Base-by-base conservation (phyloP, 2,888 invertebrate genomes). In the Cetonia aurata region DNA sequence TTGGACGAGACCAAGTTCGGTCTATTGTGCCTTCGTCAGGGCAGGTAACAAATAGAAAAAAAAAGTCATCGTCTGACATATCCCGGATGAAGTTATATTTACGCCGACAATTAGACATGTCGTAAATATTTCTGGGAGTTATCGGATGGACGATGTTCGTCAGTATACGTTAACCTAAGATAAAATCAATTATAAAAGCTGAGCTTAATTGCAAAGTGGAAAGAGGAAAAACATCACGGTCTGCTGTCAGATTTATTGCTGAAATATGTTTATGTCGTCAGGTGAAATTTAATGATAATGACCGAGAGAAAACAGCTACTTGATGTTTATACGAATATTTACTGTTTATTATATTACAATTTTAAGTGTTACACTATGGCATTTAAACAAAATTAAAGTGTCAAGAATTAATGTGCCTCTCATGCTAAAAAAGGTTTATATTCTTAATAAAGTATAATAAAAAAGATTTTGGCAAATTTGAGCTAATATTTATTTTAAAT, bases 71-170 rank as follows among this genome's bases (percentile, higher is more conserved):
- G 50, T 67, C 67, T 70, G 73, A 70, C 69, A 52, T 71, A 67
- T 67, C 71, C 65, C 59, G 70, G 72, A 74, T 75, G 72, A 74
- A 74, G 74, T 73, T 74, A 75, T 74, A 75, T 74, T 75, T 74
- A 73, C 74, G 72, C 70, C 72, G 59, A 71, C 73, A 72, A 74
- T 75, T 75, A 75, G 73, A 71, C 69, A 71, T 67, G 68, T 75
- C 75, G 74, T 75, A 75, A 75, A 75, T 73, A 73, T 73, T 69
- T 62, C 66, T 67, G 44, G 56, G 56, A 56, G 62, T 62, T 62
- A 62, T 62, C 62, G 50, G 37, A 15, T 33, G 37, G 31, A 50
- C 48, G 37, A 62, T 31, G 37, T n/a, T 15, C 50, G 48, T 50
- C 48, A 62, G 62, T 62, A 33, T 33, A 37, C 48, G 33, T 15